Conservation (phyloP, 1,140 invertebrate genomes). For the Drosophila miranda region DNA sequence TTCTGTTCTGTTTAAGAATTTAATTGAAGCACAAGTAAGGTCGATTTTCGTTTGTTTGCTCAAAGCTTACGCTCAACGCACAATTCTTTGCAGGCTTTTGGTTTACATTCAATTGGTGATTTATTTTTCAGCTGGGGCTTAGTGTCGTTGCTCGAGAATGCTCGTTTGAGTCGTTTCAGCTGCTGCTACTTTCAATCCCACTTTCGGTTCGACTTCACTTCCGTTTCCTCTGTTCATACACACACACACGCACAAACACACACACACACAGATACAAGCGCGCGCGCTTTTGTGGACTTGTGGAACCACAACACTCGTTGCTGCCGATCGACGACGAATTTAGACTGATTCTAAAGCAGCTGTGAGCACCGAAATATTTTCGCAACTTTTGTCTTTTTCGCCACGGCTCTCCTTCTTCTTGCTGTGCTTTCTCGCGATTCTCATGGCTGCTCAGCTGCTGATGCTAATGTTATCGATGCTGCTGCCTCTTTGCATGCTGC, state of each 20-base stretch:
- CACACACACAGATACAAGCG: constrained; percentile 23
- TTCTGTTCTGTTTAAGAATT: constrained; percentile 9
- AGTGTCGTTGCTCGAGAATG: constrained; percentile 31
- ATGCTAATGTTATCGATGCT: constrained; percentile 15
- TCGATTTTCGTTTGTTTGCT: constrained; percentile 27
- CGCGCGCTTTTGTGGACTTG: constrained; percentile 3
- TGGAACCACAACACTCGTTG: constrained; percentile 28
- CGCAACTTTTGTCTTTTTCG: constrained; percentile 72
- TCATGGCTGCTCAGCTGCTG: constrained; percentile 63
- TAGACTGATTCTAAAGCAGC: constrained; percentile 74
- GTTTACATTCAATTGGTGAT: constrained; percentile 27
- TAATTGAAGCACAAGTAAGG: constrained; percentile 28
- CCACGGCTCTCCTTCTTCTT: constrained; percentile 67
- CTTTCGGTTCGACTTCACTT: constrained; percentile 12
- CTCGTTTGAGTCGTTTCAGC: constrained; percentile 40
- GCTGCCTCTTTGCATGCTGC: constrained; percentile 19
- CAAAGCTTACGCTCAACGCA: constrained; percentile 13
- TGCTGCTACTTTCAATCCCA: neutral
- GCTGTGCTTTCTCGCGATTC: constrained; percentile 74
- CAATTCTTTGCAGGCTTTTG: constrained; percentile 10
- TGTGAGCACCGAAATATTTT: constrained; percentile 69
- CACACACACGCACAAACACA: constrained; percentile 29
- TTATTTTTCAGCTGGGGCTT: constrained; percentile 4
- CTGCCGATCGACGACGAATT: constrained; percentile 73
- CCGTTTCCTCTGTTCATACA: neutral